Evolutionary conservation across 2,888 invertebrate genomes (phyloP).

Genomic region (Rhingia campestris): DNA sequence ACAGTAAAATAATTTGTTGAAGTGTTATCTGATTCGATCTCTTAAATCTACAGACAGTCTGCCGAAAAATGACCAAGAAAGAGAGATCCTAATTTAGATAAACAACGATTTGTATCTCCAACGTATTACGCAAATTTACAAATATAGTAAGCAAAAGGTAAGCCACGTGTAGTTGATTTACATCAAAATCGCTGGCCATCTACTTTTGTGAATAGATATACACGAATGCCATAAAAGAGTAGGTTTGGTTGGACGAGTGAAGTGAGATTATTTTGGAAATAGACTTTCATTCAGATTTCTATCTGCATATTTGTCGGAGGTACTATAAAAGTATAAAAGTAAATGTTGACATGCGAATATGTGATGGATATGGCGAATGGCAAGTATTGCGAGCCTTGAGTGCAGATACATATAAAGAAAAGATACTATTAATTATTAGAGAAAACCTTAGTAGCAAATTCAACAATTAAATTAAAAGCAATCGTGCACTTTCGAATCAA

Average conservation of each 20-base stretch:
- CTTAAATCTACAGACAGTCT: neutral
- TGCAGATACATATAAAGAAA: too few species aligned
- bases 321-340: neutral
- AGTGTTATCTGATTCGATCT: neutral
- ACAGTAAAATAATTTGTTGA: neutral
- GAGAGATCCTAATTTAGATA: neutral
- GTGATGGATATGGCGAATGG: too few species aligned
- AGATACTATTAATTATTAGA: too few species aligned
- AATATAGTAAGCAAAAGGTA: neutral
- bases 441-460: too few species aligned
- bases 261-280: slow-evolving; percentile 1
- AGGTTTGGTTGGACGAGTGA: neutral
- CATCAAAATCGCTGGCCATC: neutral
- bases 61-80: neutral
- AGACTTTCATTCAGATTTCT: slow-evolving; percentile 8
- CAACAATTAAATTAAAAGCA: too few species aligned
- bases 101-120: slow-evolving; percentile 12
- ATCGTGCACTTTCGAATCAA: too few species aligned
- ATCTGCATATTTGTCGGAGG: neutral
- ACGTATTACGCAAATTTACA: slow-evolving; percentile 6
- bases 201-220: neutral
- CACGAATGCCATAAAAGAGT: neutral
- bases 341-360: neutral
- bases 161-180: neutral
- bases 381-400: too few species aligned